These are phyloP conservation scores for Lacerta viridis DNA, from an alignment of 2,797 vertebrate species.

Conservation along the genomic window DNA sequence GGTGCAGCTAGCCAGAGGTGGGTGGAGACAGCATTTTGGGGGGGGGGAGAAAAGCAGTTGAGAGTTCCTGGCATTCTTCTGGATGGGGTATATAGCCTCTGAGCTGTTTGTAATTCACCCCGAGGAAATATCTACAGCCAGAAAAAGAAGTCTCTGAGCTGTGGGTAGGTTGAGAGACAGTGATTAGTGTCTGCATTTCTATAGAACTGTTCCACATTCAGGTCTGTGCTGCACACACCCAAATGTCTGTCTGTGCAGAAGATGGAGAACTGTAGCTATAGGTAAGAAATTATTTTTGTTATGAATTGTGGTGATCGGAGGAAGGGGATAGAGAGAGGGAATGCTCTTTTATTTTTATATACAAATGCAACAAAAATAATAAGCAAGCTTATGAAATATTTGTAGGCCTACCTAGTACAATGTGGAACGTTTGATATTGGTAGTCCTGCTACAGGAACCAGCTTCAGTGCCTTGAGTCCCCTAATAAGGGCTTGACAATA, in stretches of 20 bases:
- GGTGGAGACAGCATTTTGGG: too few relatives aligned
- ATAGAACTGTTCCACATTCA: neutral
- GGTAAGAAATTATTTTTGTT: neutral
- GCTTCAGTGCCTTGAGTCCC: neutral
- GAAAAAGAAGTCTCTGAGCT: too few relatives aligned
- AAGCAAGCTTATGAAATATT: neutral
- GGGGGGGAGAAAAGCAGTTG: too few relatives aligned
- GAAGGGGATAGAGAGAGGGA: neutral
- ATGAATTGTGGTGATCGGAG: neutral
- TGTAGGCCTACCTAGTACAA: neutral
- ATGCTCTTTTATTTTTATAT: neutral
- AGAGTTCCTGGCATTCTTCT: too few relatives aligned
- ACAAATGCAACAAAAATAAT: neutral
- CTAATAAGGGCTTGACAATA: conserved; percentile 2
- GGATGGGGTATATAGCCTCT: too few relatives aligned
- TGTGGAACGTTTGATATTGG: neutral
- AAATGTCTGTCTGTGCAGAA: neutral
- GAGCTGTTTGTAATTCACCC: too few relatives aligned
- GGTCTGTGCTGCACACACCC: neutral
- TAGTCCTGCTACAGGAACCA: neutral
- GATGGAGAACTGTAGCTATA: neutral
- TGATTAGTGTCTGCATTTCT: too few relatives aligned
- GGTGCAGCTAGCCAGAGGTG: too few relatives aligned
- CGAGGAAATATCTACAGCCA: too few relatives aligned
- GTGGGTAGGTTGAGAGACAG: too few relatives aligned